Percentiles rank a stretch among this genome's conserved stretches.
Conservation (phyloP, 2,113 vertebrate species). For the Pterocles gutturalis region DNA sequence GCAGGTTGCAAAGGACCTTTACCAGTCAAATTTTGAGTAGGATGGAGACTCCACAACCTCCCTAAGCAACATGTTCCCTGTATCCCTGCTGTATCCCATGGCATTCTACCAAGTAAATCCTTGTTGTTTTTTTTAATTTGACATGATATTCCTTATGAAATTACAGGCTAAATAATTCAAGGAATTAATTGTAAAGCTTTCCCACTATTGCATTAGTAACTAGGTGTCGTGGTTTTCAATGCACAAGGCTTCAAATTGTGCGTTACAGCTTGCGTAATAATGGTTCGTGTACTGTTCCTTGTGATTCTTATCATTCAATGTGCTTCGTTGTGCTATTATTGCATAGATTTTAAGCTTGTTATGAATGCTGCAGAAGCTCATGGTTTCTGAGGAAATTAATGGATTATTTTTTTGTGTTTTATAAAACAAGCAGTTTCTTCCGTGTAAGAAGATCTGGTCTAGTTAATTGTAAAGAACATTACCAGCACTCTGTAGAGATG, state of each 20-base stretch:
- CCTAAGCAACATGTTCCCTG: neutral
- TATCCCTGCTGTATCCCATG: no score
- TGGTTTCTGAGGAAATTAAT: neutral
- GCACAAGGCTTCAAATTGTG: neutral
- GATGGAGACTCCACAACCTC: neutral
- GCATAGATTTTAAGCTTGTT: neutral
- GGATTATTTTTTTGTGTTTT: neutral
- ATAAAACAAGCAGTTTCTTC: neutral
- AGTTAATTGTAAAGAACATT: neutral
- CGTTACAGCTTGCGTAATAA: neutral
- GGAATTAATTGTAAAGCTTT: neutral
- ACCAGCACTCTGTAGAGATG: neutral
- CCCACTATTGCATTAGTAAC: neutral
- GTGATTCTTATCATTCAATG: rapidly evolving
- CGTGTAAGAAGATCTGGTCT: neutral
- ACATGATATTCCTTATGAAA: neutral
- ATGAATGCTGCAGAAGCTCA: neutral
- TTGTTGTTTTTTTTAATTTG: neutral
- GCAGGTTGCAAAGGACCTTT: neutral
- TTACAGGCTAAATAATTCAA: neutral
- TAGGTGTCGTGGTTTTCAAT: no score
- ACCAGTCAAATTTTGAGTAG: neutral
- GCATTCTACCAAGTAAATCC: no score
- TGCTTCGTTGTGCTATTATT: neutral
- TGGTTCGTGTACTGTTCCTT: neutral